Evolutionary conservation across 2,888 invertebrate genomes (phyloP).

Genomic region (Lasioglossum figueresi): DNA sequence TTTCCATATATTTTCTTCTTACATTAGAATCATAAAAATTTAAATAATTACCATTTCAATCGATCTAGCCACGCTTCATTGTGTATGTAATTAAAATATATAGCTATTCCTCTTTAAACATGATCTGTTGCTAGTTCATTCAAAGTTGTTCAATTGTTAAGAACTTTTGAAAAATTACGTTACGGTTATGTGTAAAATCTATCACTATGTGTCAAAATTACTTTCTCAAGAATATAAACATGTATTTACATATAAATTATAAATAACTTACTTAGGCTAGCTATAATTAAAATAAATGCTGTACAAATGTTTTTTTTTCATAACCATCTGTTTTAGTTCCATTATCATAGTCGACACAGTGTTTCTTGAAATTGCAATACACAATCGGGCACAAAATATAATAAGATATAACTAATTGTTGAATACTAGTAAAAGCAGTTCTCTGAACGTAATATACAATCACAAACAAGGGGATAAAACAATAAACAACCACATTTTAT

Average conservation of each 20-base stretch:
- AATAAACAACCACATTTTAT: constrained; percentile 14
- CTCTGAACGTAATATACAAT: constrained; percentile 1
- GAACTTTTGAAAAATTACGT: constrained; percentile 28
- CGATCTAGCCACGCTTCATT: constrained; percentile 8
- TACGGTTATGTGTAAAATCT: constrained; percentile 31
- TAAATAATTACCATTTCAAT: constrained; percentile 12
- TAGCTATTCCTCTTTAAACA: background rate
- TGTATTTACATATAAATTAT: constrained; percentile 55
- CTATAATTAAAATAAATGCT: constrained; percentile 50
- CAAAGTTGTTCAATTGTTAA: constrained; percentile 1
- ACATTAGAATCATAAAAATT: constrained; percentile 3
- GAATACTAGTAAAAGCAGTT: constrained; percentile 16
- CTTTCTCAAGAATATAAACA: constrained; percentile 52
- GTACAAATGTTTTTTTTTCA: constrained; percentile 35
- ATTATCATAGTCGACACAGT: constrained; percentile 26
- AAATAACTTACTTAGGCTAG: constrained; percentile 61
- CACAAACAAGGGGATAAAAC: background rate
- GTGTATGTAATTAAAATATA: constrained; percentile 19
- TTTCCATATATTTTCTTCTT: constrained; percentile 2
- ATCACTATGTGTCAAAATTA: constrained; percentile 28
- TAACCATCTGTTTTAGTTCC: constrained; percentile 47
- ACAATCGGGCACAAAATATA: constrained; percentile 24
- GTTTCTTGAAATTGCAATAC: constrained; percentile 16
- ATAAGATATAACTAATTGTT: constrained; percentile 17
- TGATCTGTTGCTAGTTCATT: constrained; percentile 17